These are phyloP conservation scores for Bursaphelenchus okinawaensis DNA, from an alignment of 2,888 invertebrate species.

Conservation along the genomic window DNA sequence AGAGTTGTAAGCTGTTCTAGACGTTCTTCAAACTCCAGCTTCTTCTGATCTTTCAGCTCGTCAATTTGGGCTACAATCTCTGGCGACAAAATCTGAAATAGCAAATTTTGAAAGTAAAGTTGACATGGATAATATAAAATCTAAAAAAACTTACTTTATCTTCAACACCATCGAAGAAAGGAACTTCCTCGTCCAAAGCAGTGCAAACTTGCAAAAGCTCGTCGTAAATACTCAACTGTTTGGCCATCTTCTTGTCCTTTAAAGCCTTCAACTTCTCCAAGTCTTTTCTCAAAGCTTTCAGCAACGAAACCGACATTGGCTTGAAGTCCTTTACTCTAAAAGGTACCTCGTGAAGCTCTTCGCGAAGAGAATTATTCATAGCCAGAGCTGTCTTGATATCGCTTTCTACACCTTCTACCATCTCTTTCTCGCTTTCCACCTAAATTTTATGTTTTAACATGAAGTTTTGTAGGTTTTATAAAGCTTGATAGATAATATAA, in stretches of 20 bases:
- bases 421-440: slow-evolving; percentile 15
- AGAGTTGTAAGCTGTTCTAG: slow-evolving; percentile 6
- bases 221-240: slow-evolving; percentile 11
- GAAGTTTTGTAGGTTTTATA: too few species aligned
- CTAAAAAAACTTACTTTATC: not conserved
- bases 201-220: slow-evolving; percentile 1
- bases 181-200: not conserved
- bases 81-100: slow-evolving; percentile 10
- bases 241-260: slow-evolving; percentile 3
- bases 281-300: slow-evolving; percentile 7
- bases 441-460: too few species aligned
- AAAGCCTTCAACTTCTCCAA: slow-evolving; percentile 6
- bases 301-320: not conserved
- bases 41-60: not conserved
- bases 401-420: slow-evolving; percentile 7
- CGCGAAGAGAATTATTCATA: not conserved
- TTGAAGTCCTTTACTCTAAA: slow-evolving; percentile 2
- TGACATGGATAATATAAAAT: not conserved
- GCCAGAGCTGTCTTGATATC: slow-evolving; percentile 10
- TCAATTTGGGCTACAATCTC: not conserved
- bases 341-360: not conserved
- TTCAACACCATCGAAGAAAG: slow-evolving; percentile 4
- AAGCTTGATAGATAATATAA: too few species aligned
- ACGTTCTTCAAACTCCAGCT: slow-evolving; percentile 1
- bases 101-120: not conserved